phyloP scores from a whole-genome alignment of 2,888 invertebrate species.

The Lathronympha strigana region DNA sequence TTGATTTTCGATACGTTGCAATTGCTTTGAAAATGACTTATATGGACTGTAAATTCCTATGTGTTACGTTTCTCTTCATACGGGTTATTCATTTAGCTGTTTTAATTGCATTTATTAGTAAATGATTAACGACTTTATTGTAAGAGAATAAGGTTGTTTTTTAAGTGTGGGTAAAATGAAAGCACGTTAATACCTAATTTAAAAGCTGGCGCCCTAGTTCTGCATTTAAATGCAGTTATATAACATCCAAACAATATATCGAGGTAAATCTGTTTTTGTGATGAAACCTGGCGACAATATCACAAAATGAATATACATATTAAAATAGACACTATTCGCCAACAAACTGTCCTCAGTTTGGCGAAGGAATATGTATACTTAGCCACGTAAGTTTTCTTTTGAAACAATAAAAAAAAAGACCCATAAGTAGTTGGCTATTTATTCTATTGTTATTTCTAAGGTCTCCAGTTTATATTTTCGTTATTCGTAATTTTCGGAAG shows the following conservation, averaged over 20 bases:
- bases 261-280: not conserved
- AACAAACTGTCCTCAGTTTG: too few species aligned
- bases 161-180: not conserved
- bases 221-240: not conserved
- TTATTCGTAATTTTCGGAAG: too few species aligned
- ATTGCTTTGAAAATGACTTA: not conserved
- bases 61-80: not conserved
- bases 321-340: too few species aligned
- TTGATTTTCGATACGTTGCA: not conserved
- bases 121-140: not conserved
- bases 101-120: not conserved
- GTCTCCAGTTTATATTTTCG: too few species aligned
- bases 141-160: not conserved
- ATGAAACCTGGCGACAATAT: not conserved
- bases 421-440: too few species aligned
- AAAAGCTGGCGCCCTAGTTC: not conserved
- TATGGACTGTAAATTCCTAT: not conserved
- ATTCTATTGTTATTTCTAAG: too few species aligned
- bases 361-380: too few species aligned
- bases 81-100: not conserved
- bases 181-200: not conserved
- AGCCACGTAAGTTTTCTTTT: too few species aligned
- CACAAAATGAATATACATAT: too few species aligned
- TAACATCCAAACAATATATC: too few species aligned
- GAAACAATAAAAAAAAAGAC: too few species aligned